Evolutionary conservation across 2,888 invertebrate species (phyloP).

Genomic region (Thera britannica): DNA sequence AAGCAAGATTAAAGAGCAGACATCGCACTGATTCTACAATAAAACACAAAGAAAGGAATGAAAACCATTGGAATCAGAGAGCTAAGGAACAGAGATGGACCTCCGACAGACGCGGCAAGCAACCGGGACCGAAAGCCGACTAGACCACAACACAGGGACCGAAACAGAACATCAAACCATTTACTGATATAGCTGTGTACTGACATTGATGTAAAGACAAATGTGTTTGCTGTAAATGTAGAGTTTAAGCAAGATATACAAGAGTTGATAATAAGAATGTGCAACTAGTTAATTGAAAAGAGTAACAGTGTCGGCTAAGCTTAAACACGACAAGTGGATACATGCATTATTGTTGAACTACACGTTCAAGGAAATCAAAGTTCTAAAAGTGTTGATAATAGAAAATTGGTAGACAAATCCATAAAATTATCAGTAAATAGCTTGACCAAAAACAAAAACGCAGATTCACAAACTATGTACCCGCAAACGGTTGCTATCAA

Average conservation of each 20-base stretch:
- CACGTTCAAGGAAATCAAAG: background rate
- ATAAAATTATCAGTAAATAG: conserved; percentile 36
- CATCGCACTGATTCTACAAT: conserved; percentile 35
- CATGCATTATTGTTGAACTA: conserved; percentile 19
- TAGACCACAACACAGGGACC: conserved; percentile 50
- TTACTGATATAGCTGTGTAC: conserved; percentile 30
- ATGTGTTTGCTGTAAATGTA: background rate
- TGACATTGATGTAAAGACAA: background rate
- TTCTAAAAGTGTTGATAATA: conserved; percentile 1
- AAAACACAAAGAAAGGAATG: conserved; percentile 36
- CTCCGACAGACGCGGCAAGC: conserved; percentile 51
- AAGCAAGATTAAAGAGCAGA: conserved; percentile 2
- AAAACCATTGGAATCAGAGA: conserved; percentile 43
- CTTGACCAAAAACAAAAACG: conserved; percentile 26
- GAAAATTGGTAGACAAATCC: conserved; percentile 4
- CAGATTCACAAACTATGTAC: conserved; percentile 34
- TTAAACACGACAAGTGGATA: conserved; percentile 11
- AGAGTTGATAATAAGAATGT: background rate
- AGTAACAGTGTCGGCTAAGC: conserved; percentile 16
- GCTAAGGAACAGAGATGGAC: conserved; percentile 46
- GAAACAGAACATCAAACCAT: conserved; percentile 25
- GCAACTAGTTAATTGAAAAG: conserved; percentile 18
- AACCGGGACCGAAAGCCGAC: conserved; percentile 43
- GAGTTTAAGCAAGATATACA: background rate
- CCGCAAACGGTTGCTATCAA: conserved; percentile 33